Conservation (phyloP, 2,797 vertebrate species). For the Rhynchonycteris naso region DNA sequence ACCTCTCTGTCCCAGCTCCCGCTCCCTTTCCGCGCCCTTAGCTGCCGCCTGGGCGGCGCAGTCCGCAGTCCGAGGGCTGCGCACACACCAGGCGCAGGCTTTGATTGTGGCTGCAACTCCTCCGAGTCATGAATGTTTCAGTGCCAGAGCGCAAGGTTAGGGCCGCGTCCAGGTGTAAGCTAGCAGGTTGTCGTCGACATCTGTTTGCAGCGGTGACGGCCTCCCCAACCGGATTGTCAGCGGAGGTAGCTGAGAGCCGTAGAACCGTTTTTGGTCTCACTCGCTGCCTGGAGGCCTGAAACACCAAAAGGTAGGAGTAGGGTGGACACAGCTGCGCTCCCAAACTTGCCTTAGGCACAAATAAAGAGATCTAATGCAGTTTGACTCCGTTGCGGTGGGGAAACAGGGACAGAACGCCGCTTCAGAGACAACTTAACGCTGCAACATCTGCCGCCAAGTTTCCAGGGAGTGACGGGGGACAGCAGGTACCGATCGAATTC, state of each 20-base stretch:
- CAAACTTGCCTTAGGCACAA: conserved; percentile 95
- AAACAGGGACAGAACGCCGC: conserved; percentile 92
- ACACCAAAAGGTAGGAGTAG: conserved; percentile 94
- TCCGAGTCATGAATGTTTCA: conserved; percentile 92
- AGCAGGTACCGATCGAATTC: conserved; percentile 93
- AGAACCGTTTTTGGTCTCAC: conserved; percentile 89
- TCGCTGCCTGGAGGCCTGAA: conserved; percentile 93
- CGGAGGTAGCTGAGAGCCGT: conserved; percentile 90
- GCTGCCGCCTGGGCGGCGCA: conserved; percentile 55
- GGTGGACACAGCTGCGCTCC: conserved; percentile 97
- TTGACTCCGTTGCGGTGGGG: conserved; percentile 93
- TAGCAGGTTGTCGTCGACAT: conserved; percentile 93
- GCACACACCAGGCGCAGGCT: conserved; percentile 75
- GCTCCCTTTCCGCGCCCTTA: neutral
- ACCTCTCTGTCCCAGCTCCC: neutral
- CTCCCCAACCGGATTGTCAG: conserved; percentile 89
- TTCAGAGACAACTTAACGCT: conserved; percentile 95
- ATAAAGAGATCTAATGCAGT: conserved; percentile 95
- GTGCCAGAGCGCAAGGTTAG: conserved; percentile 82
- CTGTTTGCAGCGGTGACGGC: conserved; percentile 88
- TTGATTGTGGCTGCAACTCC: conserved; percentile 89
- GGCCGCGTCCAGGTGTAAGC: conserved; percentile 92
- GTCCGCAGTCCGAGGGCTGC: conserved; percentile 56
- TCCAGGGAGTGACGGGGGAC: conserved; percentile 92
- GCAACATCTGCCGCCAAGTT: conserved; percentile 97